phyloP scores from a whole-genome alignment of 2,797 vertebrate species.

The Lepus oiostolus region DNA sequence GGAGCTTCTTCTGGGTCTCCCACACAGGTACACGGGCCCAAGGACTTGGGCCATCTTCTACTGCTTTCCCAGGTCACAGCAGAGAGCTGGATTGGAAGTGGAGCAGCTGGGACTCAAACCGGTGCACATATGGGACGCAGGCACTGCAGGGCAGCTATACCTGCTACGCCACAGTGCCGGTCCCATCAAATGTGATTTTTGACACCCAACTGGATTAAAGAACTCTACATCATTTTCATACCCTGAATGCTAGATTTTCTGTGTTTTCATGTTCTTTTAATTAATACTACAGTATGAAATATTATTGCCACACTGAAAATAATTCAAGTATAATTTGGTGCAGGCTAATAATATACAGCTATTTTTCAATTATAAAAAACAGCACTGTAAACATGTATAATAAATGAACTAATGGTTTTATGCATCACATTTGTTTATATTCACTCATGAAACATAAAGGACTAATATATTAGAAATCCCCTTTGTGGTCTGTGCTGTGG shows the following conservation, averaged over 20 bases:
- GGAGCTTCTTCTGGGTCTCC: no score
- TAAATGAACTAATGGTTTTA: neutral
- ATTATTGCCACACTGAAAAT: conserved; percentile 15
- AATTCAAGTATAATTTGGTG: conserved; percentile 28
- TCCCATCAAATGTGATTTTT: neutral
- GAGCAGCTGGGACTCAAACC: no score
- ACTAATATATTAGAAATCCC: neutral
- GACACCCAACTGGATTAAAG: neutral
- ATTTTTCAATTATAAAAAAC: neutral
- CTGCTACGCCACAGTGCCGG: no score
- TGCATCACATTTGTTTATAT: neutral
- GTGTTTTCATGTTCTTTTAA: neutral
- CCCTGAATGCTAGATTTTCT: neutral
- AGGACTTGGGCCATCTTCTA: no score
- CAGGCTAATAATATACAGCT: neutral
- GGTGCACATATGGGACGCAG: no score
- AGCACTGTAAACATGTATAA: neutral
- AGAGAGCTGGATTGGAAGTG: no score
- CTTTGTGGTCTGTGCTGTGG: no score
- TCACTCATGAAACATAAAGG: neutral
- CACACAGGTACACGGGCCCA: no score
- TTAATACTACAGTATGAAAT: conserved; percentile 16
- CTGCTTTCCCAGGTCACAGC: no score
- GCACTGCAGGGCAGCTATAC: no score
- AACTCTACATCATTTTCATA: conserved; percentile 2